phyloP scores from a whole-genome alignment of 2,113 vertebrate genomes.

The Sturnira hondurensis region DNA sequence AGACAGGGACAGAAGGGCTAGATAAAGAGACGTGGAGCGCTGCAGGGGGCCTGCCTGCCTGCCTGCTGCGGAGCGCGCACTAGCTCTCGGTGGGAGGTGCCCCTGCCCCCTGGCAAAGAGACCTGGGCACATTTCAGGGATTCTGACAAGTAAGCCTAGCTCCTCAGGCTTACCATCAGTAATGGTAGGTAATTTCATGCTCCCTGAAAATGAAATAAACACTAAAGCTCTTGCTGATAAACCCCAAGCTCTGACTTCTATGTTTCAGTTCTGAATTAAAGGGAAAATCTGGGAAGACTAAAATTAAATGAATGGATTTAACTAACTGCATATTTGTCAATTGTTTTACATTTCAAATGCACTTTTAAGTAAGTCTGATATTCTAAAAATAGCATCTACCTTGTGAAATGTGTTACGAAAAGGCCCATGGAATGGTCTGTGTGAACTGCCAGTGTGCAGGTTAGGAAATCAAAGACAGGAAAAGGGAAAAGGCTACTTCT shows the following conservation, averaged over 20 bases:
- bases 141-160: not conserved
- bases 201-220: not conserved
- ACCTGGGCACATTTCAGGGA: not conserved
- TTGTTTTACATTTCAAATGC: not conserved
- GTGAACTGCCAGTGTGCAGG: not conserved
- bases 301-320: not conserved
- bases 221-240: not conserved
- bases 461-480: constrained; percentile 42
- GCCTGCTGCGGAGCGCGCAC: not conserved
- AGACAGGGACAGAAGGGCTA: constrained; percentile 94
- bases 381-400: not conserved
- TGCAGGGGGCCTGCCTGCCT: constrained; percentile 61
- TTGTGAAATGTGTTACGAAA: not conserved
- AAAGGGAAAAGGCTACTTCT: not conserved
- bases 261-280: not conserved
- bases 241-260: no score
- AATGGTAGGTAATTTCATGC: not conserved
- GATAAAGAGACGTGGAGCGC: constrained; percentile 82
- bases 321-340: not conserved
- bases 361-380: not conserved
- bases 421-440: not conserved
- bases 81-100: not conserved
- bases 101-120: not conserved
- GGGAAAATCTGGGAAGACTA: not conserved
- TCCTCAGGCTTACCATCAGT: not conserved